Evolutionary conservation across 2,797 vertebrate species (phyloP).

Genomic region (Pterois miles): DNA sequence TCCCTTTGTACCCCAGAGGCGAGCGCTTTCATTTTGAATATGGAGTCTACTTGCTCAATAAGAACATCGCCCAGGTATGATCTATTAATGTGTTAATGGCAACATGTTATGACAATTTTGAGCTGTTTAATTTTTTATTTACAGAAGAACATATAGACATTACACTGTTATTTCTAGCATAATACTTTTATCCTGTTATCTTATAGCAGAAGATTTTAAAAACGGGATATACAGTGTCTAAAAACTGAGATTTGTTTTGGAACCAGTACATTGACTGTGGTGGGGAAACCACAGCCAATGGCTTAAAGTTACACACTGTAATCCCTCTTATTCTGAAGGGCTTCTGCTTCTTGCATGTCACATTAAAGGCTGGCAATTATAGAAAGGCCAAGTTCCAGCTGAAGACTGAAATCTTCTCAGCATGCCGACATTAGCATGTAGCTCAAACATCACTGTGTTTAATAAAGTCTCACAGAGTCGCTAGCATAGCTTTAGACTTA

Average conservation of each 20-base stretch:
- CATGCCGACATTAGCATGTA: neutral
- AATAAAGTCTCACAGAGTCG: neutral
- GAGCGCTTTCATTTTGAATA: constrained; percentile 99
- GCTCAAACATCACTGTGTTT: neutral
- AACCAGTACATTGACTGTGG: neutral
- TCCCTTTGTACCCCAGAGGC: constrained; percentile 94
- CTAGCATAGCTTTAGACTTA: neutral
- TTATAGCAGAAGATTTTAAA: neutral
- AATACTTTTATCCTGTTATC: neutral
- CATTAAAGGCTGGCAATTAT: neutral
- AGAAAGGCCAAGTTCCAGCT: neutral
- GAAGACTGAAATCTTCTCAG: neutral
- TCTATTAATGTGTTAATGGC: neutral
- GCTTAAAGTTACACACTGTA: neutral
- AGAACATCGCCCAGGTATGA: constrained; percentile 97
- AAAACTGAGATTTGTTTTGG: neutral
- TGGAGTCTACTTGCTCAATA: constrained; percentile 98
- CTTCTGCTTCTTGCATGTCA: neutral
- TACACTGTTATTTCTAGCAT: neutral
- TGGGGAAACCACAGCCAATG: neutral
- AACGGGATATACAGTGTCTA: neutral
- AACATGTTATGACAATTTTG: neutral
- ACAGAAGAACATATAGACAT: neutral
- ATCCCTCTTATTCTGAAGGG: neutral
- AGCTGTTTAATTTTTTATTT: neutral